Base-by-base conservation (phyloP, 2,113 vertebrate species). In the Lophotis ruficrista region DNA sequence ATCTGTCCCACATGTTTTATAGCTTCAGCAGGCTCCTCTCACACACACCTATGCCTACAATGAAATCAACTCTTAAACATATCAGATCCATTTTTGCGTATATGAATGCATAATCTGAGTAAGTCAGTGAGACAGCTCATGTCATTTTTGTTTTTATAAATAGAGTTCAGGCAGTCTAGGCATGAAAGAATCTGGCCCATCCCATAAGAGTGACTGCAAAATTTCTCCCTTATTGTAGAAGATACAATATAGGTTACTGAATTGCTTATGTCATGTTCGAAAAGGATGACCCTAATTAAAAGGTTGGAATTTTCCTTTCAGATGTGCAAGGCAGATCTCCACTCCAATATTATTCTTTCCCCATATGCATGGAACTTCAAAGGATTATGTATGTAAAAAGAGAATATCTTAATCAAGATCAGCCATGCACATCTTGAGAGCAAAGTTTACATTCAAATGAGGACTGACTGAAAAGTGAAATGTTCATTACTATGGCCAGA, bases 321-420 rank as follows among this genome's bases (percentile, higher is more conserved):
- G 76, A 94, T 96, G 60, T 93, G 51, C 64, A 83, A 89, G 79
- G 60, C 83, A 90, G 64, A 94, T 93, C 76, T 93, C 80, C 57
- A 71, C 35, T 96, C 68, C 88, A 81, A 68, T 93, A 90, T 93
- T 94, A 68, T 94, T 92, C 89, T 92, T 92, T 95, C 45, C 61
- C 76, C 86, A 72, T 84, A 87, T 79, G 80, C 65, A 71, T 47
- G 48, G 69, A 93, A 82, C 86, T 96, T 96, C 89, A 95, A 93
- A 94, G 83, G 80, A 68, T 94, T 93, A 68, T 87, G 60, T 87
- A 78, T 83, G 85, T 91, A 89, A 81, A 90, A 93, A 93, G 23
- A 92, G 64, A 92, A 95, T 95, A 97, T 97, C 95, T 95, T 97
- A 96, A 97, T 96, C 94, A 93, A 93, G 94, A 97, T 94, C 90